Base-by-base conservation (phyloP, 2,888 invertebrate species). In the Gonocerus acuteangulatus region DNA sequence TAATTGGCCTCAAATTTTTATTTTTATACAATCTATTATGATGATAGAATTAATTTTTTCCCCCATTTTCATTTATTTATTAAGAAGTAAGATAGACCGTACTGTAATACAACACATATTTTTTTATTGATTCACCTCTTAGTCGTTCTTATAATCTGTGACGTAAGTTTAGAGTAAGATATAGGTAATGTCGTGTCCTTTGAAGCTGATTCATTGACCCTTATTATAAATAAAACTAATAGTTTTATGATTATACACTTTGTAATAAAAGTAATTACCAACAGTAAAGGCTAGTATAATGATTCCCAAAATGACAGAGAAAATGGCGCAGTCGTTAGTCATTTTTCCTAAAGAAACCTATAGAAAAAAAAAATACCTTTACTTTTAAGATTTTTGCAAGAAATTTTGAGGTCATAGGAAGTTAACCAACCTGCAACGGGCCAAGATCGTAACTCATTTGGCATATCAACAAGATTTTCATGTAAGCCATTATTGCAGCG, bases 341-440 rank as follows among this genome's bases (percentile, higher is more conserved):
- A 85, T 84, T 72, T 83, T 83, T 13, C 82, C 82, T 44, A 85
- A 73, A 1, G 84, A 82, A 60, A 83, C 80, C 75, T 83, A 79
- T n/a, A 66, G 66, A 51, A n/a, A 42, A 56, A 19, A 22, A 56
- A 4, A 57, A 27, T 18, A 27, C 27, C 9, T 27, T 27, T 27
- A 27, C 9, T 27, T 9, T 6, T 27, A 27, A 27, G 27, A 27
- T 27, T 6, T 27, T n/a, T n/a, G n/a, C n/a, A n/a, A n/a, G n/a
- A n/a, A n/a, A n/a, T n/a, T n/a, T n/a, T n/a, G n/a, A n/a, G n/a
- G n/a, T n/a, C n/a, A n/a, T n/a, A n/a, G n/a, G n/a, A n/a, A 13
- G 44, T 42, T 7, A 39, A n/a, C 49, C 67, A 4, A 70, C 71
- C 65, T 73, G 73, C 36, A 85, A 72, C 0, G 85, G 85, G 48